Base-by-base conservation (phyloP, 2,113 vertebrate genomes). In the Gobiocypris rarus region DNA sequence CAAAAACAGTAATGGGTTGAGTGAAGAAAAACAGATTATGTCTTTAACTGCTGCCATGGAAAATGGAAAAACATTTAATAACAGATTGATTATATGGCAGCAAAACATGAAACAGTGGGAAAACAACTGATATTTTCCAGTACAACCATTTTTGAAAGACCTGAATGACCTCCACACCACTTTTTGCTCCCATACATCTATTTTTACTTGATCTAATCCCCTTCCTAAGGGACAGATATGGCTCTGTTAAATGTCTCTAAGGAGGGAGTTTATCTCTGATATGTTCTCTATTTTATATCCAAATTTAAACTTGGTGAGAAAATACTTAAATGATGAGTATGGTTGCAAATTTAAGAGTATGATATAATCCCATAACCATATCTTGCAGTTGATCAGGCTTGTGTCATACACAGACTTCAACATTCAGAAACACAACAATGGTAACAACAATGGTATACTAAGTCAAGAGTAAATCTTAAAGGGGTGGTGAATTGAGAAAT, bases 111-210 rank as follows among this genome's bases (percentile, higher is more conserved):
- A 77, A 14, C 4, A 11, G 28, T 75, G 74, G 50, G 52, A 24
- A 59, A 58, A 75, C 10, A 43, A 38, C 9, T 43, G 11, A 58
- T 38, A 10, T 45, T 78, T 19, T 45, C 56, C 38, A 78, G 54
- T 43, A 9, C 38, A 78, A 52, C 9, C 73, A 31, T 79, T 79
- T n/a, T 79, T 63, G 45, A 78, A 78, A 78, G 56, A 38, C n/a
- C 56, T 1, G n/a, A 58, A 4, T 79, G 56, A 45, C 58, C 41
- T 45, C 76, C 28, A 3, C 28, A 9, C 2, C n/a, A 5, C 4
- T 45, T 63, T 41, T 26, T 75, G 24, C 71, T 75, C 43, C 45
- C 45, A 75, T 74, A 74, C 31, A 59, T 77, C 52, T 28, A 41
- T 79, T 79, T 45, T 63, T 43, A 26, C n/a, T 43, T 19, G 9